Base-by-base conservation (phyloP, 64 coral and sea anemone species). In the Catalaphyllia jardinei region DNA sequence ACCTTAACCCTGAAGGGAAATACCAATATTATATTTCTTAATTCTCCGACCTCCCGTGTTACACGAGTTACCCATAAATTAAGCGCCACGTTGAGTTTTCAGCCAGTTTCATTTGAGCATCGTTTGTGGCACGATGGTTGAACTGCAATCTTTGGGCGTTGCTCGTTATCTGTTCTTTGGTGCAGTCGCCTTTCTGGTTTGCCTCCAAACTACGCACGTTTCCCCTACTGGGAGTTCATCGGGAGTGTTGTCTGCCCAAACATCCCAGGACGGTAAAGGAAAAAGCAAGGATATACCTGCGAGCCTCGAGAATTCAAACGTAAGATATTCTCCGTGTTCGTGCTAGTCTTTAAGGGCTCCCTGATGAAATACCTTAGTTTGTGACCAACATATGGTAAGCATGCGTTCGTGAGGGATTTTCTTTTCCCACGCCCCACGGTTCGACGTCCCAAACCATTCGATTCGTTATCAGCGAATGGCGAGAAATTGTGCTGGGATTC, bases 1-100 rank as follows among this genome's bases (percentile, higher is more conserved):
- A 85, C 81, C 81, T 85, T 85, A 35, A 85, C 63, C 81, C 14
- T 25, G 15, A 85, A 85, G 81, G 81, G 81, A 85, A 85, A 85
- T 85, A 39, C 63, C 38, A 85, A 85, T 49, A 85, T 71, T 85
- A 85, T 27, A 85, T 85, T 85, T 85, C 81, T 71, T 28, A 67
- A 71, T 71, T 16, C 39, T 39, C 17, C 35, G 81, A 85, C 81
- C 81, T 85, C 81, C 81, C 81, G 63, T 71, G 62, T 22, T 27
- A 4, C 11, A 16, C 22, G 31, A 4, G 31, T 46, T 28, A 64
- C 33, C 24, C 62, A 85, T 85, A 85, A 71, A 85, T 85, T 85
- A 16, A n/a, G 35, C 62, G 33, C 33, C 81, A 27, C 22, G 33
- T 50, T 14, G 81, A 6, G 6, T 85, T 85, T 85, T 67, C 35